Evolutionary conservation across 2,888 invertebrate genomes (phyloP).

Genomic region (Alcis repandata): DNA sequence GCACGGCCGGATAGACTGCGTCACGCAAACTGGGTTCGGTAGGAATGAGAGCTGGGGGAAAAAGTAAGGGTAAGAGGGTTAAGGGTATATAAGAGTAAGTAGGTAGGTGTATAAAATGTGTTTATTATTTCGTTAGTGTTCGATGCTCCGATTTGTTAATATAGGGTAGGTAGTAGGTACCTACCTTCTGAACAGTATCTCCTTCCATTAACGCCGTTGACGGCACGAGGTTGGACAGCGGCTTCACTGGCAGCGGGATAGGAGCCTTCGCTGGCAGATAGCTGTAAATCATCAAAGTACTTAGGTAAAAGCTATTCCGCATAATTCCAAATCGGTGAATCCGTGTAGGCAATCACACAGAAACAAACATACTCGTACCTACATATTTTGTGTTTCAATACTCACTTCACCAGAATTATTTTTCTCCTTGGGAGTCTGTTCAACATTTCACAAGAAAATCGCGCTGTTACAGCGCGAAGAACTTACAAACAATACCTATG

Average conservation of each 20-base stretch:
- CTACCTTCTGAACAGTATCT: conserved; percentile 85
- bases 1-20: conserved; percentile 87
- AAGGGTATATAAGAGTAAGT: too few relatives aligned
- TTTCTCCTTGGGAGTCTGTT: too few relatives aligned
- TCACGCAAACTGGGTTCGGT: conserved; percentile 84
- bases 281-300: conserved; percentile 49
- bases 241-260: conserved; percentile 74
- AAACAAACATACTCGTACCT: too few relatives aligned
- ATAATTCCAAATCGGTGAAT: too few relatives aligned
- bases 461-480: too few relatives aligned
- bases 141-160: too few relatives aligned
- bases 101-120: not conserved
- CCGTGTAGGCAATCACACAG: too few relatives aligned
- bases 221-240: conserved; percentile 73
- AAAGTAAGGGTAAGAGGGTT: not conserved
- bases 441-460: too few relatives aligned
- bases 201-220: conserved; percentile 83
- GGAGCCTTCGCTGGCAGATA: conserved; percentile 71
- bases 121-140: not conserved
- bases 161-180: too few relatives aligned
- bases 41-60: conserved; percentile 83
- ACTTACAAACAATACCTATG: too few relatives aligned
- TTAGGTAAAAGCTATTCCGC: conserved; percentile 1
- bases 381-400: too few relatives aligned
- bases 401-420: too few relatives aligned